These are phyloP conservation scores for Spinus olivaceus DNA, from an alignment of 2,797 vertebrate genomes.

Conservation along the genomic window DNA sequence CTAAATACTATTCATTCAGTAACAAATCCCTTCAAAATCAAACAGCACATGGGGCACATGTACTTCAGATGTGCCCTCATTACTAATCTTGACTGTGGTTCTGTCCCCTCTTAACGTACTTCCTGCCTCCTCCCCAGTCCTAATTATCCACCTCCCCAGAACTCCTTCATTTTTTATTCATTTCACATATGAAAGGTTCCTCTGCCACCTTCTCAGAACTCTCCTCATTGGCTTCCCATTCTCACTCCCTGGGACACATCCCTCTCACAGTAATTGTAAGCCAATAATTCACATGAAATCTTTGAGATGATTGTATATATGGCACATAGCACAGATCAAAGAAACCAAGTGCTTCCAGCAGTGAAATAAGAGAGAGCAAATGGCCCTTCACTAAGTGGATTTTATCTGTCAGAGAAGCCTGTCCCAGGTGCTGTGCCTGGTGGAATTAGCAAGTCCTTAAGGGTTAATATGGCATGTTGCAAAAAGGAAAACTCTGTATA, in stretches of 20 bases:
- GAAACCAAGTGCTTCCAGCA: not conserved
- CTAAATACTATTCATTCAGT: slow-evolving; percentile 23
- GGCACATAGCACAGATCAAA: not conserved
- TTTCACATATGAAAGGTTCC: not conserved
- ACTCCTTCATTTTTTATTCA: not conserved
- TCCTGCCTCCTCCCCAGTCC: not conserved
- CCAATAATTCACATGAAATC: not conserved
- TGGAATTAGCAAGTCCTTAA: not conserved
- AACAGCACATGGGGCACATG: not conserved
- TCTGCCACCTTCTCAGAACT: not conserved
- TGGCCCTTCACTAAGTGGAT: not conserved
- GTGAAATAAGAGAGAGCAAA: not conserved
- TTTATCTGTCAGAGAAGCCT: not conserved
- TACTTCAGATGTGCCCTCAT: not conserved
- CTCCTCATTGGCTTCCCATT: not conserved
- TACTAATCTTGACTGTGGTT: not conserved
- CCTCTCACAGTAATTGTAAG: not conserved
- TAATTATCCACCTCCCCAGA: not conserved
- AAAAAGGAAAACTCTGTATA: not conserved
- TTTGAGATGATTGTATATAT: not conserved
- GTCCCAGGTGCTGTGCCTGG: not conserved
- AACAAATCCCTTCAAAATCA: slow-evolving; percentile 6
- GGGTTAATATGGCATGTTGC: not conserved
- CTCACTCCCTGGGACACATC: not conserved
- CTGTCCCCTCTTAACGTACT: not conserved